phyloP scores from a whole-genome alignment of 2,888 invertebrate genomes.

The Desoria tigrina region DNA sequence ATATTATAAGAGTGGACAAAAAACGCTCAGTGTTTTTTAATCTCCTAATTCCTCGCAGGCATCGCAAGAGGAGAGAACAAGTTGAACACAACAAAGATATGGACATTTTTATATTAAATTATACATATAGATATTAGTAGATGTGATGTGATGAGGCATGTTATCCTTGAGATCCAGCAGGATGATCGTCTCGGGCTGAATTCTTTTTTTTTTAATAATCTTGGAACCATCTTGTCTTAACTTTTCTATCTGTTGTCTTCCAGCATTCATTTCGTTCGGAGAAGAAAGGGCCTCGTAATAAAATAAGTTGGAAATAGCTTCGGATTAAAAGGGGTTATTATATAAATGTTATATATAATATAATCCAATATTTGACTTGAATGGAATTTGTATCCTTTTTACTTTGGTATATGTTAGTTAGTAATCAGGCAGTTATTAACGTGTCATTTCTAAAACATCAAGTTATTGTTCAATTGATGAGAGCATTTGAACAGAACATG shows the following conservation, averaged over 20 bases:
- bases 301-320: background rate
- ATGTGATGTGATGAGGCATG: slow-evolving; percentile 8
- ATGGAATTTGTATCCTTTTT: background rate
- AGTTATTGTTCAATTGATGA: too few species aligned
- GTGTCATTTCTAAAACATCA: background rate
- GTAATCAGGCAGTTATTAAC: background rate
- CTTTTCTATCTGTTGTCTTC: slow-evolving; percentile 5
- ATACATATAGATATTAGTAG: slow-evolving; percentile 5
- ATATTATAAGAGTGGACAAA: slow-evolving; percentile 5
- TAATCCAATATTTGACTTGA: background rate
- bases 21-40: background rate
- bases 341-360: too few species aligned
- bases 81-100: background rate
- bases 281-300: background rate
- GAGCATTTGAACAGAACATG: background rate
- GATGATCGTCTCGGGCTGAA: background rate
- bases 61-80: background rate
- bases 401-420: background rate
- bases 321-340: background rate
- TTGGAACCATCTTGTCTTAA: slow-evolving; percentile 6
- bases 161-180: slow-evolving; percentile 13
- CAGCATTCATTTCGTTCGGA: background rate
- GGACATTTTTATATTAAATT: slow-evolving; percentile 19
- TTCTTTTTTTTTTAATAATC: too few species aligned
- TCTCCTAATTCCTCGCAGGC: slow-evolving; percentile 11